Conservation (phyloP, 2,888 invertebrate species). For the Isoperla grammatica region DNA sequence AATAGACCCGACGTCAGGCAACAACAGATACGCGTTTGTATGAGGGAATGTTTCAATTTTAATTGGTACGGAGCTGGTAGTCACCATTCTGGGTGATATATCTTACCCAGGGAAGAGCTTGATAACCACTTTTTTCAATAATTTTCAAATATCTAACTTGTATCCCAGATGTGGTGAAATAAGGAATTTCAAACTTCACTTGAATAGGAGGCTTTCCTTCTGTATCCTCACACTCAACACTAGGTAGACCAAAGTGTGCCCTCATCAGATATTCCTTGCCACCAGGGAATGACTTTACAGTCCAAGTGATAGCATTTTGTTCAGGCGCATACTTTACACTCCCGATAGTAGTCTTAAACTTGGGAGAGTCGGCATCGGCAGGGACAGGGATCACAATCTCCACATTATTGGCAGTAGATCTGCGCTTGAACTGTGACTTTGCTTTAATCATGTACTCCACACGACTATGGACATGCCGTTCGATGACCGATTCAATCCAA, state of each 20-base stretch:
- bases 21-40: background rate
- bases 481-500: constrained; percentile 99
- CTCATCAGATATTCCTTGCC: constrained; percentile 98
- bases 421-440: constrained; percentile 94
- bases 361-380: constrained; percentile 95
- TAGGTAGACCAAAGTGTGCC: constrained; percentile 95
- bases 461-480: constrained; percentile 92
- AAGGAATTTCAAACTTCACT: constrained; percentile 98
- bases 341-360: constrained; percentile 96
- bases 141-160: constrained; percentile 95
- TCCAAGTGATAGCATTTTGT: constrained; percentile 95
- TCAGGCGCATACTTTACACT: constrained; percentile 97
- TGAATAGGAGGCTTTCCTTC: constrained; percentile 98
- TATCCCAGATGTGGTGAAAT: constrained; percentile 97
- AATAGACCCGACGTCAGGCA: constrained; percentile 1
- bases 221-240: constrained; percentile 87
- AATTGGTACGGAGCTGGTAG: constrained; percentile 93
- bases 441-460: constrained; percentile 99
- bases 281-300: constrained; percentile 94
- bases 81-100: constrained; percentile 99
- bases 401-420: constrained; percentile 98
- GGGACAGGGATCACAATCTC: constrained; percentile 96
- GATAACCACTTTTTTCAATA: constrained; percentile 98
- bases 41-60: constrained; percentile 37
- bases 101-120: constrained; percentile 98